A percentile compares a stretch with the other conserved stretches of the same genome.
phyloP scores from a whole-genome alignment of 2,888 invertebrate species.

The Argyresthia goedartella region DNA sequence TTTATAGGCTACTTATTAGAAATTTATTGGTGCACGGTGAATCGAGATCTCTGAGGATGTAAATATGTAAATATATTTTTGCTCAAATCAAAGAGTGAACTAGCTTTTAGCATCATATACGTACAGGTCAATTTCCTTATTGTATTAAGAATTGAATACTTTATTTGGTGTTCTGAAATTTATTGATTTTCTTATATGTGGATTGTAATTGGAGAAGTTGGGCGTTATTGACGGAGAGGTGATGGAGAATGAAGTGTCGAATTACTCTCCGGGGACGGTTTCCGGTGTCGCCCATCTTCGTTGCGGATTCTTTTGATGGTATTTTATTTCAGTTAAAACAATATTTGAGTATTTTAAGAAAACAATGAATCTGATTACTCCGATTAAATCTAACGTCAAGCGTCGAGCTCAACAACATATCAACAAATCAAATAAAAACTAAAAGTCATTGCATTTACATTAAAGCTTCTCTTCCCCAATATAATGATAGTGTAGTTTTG shows the following conservation, averaged over 20 bases:
- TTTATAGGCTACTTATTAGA: conserved; percentile 50
- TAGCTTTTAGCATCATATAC: not conserved
- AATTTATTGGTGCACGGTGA: conserved; percentile 51
- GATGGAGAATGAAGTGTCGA: conserved; percentile 37
- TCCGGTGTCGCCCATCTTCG: conserved; percentile 36
- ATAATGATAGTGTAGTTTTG: conserved; percentile 27
- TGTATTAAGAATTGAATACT: not conserved
- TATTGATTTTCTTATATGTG: conserved; percentile 17
- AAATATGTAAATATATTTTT: conserved; percentile 14
- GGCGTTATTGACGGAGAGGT: conserved; percentile 54
- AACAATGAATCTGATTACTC: conserved; percentile 19
- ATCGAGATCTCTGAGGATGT: conserved; percentile 45
- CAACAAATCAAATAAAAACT: not conserved
- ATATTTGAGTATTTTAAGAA: not conserved
- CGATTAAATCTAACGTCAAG: conserved; percentile 15
- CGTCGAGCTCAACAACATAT: conserved; percentile 15
- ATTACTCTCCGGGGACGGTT: conserved; percentile 59
- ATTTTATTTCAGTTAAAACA: not conserved
- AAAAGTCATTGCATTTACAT: conserved; percentile 23
- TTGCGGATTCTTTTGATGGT: not conserved
- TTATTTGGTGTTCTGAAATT: conserved; percentile 17
- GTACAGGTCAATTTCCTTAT: not conserved
- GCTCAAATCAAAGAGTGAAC: not conserved
- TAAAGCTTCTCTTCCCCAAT: conserved; percentile 55
- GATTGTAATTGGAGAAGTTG: conserved; percentile 30